These are phyloP conservation scores for Pherbina coryleti DNA, from an alignment of 2,888 invertebrate genomes.

Conservation along the genomic window DNA sequence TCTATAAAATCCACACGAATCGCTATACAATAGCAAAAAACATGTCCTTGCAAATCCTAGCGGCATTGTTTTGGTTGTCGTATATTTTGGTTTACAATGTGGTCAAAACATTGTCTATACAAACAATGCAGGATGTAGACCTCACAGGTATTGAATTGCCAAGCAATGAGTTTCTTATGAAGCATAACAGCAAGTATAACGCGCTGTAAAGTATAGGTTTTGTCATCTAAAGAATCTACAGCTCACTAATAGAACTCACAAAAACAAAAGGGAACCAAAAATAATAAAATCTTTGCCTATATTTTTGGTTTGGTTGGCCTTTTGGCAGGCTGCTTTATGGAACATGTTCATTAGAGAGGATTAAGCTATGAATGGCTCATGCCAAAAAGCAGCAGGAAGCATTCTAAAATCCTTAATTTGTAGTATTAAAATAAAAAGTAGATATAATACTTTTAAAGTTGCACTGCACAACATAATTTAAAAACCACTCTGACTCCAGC, in stretches of 20 bases:
- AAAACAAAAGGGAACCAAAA: too few relatives aligned
- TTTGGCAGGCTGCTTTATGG: not conserved
- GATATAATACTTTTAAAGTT: too few relatives aligned
- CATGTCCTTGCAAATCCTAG: conserved; percentile 30
- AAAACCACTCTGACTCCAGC: too few relatives aligned
- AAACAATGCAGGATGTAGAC: conserved; percentile 37
- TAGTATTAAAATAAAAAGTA: not conserved
- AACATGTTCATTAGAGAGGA: conserved; percentile 9
- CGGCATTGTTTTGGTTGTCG: conserved; percentile 41
- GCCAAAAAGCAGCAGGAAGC: conserved; percentile 15
- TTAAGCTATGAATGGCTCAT: conserved; percentile 24
- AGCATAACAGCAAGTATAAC: too few relatives aligned
- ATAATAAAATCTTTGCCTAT: not conserved
- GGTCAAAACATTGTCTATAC: conserved; percentile 47
- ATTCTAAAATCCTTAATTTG: not conserved
- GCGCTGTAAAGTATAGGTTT: too few relatives aligned
- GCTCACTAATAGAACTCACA: too few relatives aligned
- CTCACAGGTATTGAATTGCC: conserved; percentile 19
- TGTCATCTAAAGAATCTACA: too few relatives aligned
- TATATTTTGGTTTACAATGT: conserved; percentile 50
- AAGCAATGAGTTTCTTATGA: conserved; percentile 14
- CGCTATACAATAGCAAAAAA: not conserved
- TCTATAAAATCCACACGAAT: conserved; percentile 9
- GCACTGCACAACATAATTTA: too few relatives aligned
- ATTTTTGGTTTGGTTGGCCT: not conserved